phyloP scores from a whole-genome alignment of 2,888 invertebrate species.

The Pseudococcus viburni region DNA sequence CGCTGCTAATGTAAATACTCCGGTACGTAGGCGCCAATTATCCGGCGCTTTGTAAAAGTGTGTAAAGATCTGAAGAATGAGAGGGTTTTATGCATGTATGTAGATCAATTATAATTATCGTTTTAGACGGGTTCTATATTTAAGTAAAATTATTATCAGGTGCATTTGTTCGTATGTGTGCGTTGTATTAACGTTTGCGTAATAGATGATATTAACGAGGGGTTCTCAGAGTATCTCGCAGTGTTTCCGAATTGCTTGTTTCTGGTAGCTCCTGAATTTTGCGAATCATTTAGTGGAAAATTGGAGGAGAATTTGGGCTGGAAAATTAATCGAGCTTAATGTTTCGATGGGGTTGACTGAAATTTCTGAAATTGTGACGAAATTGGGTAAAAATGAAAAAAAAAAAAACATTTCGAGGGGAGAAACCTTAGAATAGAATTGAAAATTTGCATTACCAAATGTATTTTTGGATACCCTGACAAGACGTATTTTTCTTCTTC shows the following conservation, averaged over 20 bases:
- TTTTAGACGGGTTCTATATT: constrained; percentile 44
- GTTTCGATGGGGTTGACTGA: no score
- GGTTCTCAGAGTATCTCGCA: not conserved
- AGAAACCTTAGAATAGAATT: not conserved
- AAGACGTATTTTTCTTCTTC: not conserved
- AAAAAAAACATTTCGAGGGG: not conserved
- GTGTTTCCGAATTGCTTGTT: not conserved
- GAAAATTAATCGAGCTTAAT: no score
- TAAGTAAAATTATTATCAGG: constrained; percentile 44
- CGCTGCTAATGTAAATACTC: not conserved
- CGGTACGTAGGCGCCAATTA: constrained; percentile 36
- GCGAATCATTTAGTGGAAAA: no score
- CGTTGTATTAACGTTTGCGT: constrained; percentile 21
- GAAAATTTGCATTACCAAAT: not conserved
- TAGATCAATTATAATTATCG: constrained; percentile 52
- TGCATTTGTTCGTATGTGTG: not conserved
- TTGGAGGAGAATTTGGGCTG: no score
- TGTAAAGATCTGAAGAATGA: not conserved
- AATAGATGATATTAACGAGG: constrained; percentile 46
- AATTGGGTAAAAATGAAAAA: no score
- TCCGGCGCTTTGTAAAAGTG: constrained; percentile 13
- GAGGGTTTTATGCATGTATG: constrained; percentile 27
- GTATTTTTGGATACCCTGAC: not conserved
- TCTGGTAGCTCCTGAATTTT: no score
- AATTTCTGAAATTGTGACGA: no score